Evolutionary conservation across 2,113 vertebrate genomes (phyloP).

Genomic region (Tyto alba): DNA sequence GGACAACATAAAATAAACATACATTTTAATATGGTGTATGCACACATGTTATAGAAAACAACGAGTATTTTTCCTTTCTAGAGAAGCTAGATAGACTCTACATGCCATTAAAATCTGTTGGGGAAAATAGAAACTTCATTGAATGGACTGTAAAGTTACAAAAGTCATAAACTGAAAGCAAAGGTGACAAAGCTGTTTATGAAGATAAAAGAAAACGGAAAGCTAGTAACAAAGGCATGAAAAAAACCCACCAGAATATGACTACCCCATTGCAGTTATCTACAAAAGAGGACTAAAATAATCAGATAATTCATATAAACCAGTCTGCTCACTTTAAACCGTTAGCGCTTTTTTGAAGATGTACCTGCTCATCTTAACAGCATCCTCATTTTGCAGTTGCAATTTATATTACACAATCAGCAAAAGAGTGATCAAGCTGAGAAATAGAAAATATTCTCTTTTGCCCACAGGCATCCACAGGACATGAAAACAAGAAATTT

Average conservation of each 20-base stretch:
- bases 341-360: not conserved
- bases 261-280: not conserved
- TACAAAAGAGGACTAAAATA: not conserved
- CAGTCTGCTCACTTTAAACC: not conserved
- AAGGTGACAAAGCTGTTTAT: not conserved
- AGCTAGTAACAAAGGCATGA: not conserved
- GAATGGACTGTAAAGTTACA: not conserved
- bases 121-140: not conserved
- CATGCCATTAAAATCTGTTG: not conserved
- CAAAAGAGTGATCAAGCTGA: slow-evolving; percentile 19
- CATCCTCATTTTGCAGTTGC: not conserved
- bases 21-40: not conserved
- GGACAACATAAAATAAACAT: not conserved
- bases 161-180: not conserved
- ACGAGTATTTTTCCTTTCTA: not conserved
- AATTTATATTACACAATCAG: slow-evolving; percentile 1
- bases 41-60: accelerated
- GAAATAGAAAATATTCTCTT: not conserved
- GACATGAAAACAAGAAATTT: not conserved
- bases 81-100: not conserved
- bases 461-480: not conserved
- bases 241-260: not conserved
- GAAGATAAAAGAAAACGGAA: not conserved
- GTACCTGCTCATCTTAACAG: not conserved
- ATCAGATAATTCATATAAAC: not conserved